Evolutionary conservation across 2,888 invertebrate genomes (phyloP).

Genomic region (Rotaria magnacalcarata): DNA sequence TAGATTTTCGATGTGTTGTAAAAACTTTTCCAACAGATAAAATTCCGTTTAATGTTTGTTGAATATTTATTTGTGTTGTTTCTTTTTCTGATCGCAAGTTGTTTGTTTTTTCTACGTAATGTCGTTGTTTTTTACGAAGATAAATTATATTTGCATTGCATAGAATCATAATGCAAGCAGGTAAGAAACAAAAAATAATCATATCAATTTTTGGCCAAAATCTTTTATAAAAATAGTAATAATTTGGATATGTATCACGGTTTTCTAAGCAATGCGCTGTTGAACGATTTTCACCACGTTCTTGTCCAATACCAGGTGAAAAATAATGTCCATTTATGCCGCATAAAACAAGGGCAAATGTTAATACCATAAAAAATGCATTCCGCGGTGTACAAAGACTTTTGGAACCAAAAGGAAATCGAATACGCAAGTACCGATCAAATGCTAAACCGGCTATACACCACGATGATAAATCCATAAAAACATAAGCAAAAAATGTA

Average conservation of each 20-base stretch:
- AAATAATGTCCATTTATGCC: slow-evolving; percentile 13
- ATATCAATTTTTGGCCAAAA: slow-evolving; percentile 27
- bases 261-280: background rate
- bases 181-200: slow-evolving; percentile 7
- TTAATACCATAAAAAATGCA: background rate
- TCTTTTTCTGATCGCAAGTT: background rate
- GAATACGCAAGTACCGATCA: background rate
- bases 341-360: background rate
- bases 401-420: background rate
- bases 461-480: slow-evolving; percentile 27
- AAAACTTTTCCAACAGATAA: background rate
- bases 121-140: background rate
- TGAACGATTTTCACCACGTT: background rate
- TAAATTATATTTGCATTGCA: background rate
- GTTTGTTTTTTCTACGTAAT: background rate
- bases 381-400: background rate
- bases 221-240: slow-evolving; percentile 26
- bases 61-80: background rate
- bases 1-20: background rate
- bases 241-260: background rate
- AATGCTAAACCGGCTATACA: background rate
- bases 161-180: background rate
- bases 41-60: background rate
- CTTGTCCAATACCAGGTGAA: slow-evolving; percentile 30
- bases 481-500: slow-evolving; percentile 5